Evolutionary conservation across 2,888 invertebrate genomes (phyloP), one percentile per base, ranked within the genome.

Genomic region (Halictus quadricinctus): DNA sequence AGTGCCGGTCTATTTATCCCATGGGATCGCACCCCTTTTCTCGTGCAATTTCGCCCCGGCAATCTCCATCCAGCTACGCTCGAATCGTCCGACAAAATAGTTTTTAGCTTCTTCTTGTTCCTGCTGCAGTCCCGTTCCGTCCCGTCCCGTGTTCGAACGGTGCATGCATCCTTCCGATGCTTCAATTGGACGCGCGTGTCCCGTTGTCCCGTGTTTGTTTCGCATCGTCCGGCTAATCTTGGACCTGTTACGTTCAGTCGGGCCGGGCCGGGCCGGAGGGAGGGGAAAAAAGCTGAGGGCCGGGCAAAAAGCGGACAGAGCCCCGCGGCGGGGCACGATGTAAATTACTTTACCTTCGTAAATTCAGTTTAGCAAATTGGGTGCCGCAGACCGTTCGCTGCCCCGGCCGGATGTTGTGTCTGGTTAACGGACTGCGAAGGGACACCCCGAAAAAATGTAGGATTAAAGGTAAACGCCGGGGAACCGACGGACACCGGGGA

Each of bases 1-100:
- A 88, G 76, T 72, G 76, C 72, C 83, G 66, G 87, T 89, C 85
- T 90, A 88, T 89, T 88, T 90, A 86, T 88, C 90, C 87, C 89
- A 75, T 46, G 90, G 87, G 87, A 90, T 87, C 73, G 83, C 74
- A 84, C 83, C 84, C 73, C 76, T 78, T 76, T 84, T 80, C 82
- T 69, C 81, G 85, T 80, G 79, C 89, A 89, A 90, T 90, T 86
- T 89, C 87, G 84, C 83, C 80, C 83, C 77, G 43, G 82, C 89
- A 89, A 88, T 89, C 89, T 89, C 86, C 85, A 84, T 88, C 85
- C 58, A 84, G 81, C 80, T 36, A 72, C 64, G 66, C 73, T 66
- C 60, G 80, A 86, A 80, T 83, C 72, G 83, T 78, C 80, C 78
- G 69, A 54, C 77, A 48, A 82, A 81, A 54, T 79, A 54, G 75